Percentiles rank a stretch among this genome's conserved stretches.
These are phyloP conservation scores for Hystrix brachyura DNA, from an alignment of 2,113 vertebrate genomes.

Conservation along the genomic window DNA sequence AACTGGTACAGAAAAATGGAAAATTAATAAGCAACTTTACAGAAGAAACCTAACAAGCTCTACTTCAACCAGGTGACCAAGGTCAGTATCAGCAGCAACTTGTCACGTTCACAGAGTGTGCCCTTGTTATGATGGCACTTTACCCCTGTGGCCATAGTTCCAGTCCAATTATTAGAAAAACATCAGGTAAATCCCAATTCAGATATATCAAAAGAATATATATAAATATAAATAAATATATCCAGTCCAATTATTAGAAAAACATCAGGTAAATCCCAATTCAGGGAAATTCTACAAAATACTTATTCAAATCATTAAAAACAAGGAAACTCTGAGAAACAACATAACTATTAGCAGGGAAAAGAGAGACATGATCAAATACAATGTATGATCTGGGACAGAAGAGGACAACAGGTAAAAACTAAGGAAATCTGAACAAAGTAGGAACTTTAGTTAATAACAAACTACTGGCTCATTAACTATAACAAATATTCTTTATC, in stretches of 20 bases:
- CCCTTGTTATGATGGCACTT: not conserved
- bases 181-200: too few species aligned
- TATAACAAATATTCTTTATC: not conserved
- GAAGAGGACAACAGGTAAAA: not conserved
- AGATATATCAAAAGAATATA: too few species aligned
- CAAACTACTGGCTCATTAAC: not conserved
- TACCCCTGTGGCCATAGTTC: not conserved
- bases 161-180: not conserved
- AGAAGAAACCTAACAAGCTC: not conserved
- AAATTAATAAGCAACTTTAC: not conserved
- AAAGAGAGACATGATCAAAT: not conserved
- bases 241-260: not conserved
- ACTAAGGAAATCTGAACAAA: not conserved
- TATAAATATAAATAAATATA: too few species aligned
- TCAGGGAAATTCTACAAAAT: not conserved
- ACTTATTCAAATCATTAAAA: not conserved
- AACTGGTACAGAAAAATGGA: not conserved
- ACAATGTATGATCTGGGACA: not conserved
- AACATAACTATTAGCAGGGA: not conserved
- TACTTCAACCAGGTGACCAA: not conserved
- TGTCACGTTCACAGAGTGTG: fast-evolving
- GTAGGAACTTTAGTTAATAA: not conserved
- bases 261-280: not conserved
- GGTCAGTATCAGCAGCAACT: not conserved
- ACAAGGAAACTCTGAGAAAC: not conserved